phyloP scores from a whole-genome alignment of 2,797 vertebrate genomes.

The Chloroceryle amazona region DNA sequence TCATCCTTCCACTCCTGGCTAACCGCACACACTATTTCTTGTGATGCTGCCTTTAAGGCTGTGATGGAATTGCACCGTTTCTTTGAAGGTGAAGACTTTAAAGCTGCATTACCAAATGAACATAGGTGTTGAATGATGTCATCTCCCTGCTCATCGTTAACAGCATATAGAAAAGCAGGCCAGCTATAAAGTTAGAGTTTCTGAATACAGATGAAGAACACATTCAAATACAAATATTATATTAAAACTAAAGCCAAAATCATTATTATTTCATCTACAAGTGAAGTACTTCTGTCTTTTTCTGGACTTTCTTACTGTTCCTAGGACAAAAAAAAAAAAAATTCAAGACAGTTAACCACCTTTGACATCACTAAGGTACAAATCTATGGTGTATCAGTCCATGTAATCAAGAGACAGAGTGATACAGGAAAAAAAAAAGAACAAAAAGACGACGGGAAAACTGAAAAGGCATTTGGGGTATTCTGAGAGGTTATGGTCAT shows the following conservation, averaged over 20 bases:
- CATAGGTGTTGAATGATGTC: not conserved
- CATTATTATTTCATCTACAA: not conserved
- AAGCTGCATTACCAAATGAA: slow-evolving; percentile 78
- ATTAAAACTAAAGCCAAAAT: not conserved
- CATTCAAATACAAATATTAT: not conserved
- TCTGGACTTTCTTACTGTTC: not conserved
- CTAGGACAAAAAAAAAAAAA: not conserved
- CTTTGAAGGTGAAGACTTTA: slow-evolving; percentile 91
- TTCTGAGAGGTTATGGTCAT: not conserved
- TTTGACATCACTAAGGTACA: not conserved
- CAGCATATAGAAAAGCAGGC: not conserved
- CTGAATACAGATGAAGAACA: not conserved
- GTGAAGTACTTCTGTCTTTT: not conserved
- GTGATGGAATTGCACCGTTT: slow-evolving; percentile 88
- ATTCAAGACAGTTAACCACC: not conserved
- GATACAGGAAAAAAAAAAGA: not conserved
- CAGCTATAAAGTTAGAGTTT: not conserved
- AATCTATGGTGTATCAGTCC: not conserved
- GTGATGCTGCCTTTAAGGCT: slow-evolving; percentile 87
- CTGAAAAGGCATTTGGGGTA: not conserved
- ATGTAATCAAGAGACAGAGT: not conserved
- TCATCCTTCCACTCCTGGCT: slow-evolving; percentile 89
- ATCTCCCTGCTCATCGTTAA: not conserved
- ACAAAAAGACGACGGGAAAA: not conserved
- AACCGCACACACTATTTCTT: slow-evolving; percentile 89